Percentiles rank a stretch among this genome's conserved stretches.
Conservation (phyloP, 1,140 invertebrate species). For the Eulimnadia texana region DNA sequence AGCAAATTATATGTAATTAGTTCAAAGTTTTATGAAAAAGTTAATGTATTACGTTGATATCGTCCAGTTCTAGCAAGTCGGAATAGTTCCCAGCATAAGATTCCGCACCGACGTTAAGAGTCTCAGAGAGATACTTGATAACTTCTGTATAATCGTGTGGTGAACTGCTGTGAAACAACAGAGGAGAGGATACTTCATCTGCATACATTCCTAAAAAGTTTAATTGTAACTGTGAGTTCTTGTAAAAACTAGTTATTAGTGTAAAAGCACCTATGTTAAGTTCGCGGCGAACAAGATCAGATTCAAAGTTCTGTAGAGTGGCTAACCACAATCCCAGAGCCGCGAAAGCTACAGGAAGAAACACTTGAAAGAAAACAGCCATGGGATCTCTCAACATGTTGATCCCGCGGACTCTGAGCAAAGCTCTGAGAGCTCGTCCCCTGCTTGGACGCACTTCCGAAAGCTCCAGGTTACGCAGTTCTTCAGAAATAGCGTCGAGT, state of each 20-base stretch:
- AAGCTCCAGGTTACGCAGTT: not conserved
- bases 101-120: constrained; percentile 14
- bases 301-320: constrained; percentile 22
- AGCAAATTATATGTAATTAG: not conserved
- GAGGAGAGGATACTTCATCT: not conserved
- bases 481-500: not conserved
- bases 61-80: constrained; percentile 15
- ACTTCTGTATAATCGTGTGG: constrained; percentile 38
- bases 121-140: not conserved
- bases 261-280: not conserved
- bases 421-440: constrained; percentile 35
- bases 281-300: not conserved
- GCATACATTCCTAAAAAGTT: not conserved
- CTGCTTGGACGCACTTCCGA: constrained; percentile 16
- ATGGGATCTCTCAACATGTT: constrained; percentile 39
- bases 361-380: constrained; percentile 42
- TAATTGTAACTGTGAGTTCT: not conserved
- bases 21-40: not conserved
- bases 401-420: constrained; percentile 37
- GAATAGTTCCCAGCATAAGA: constrained; percentile 17
- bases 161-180: constrained; percentile 34
- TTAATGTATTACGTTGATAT: not conserved
- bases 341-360: constrained; percentile 44
- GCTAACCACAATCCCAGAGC: constrained; percentile 50
- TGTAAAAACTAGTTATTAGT: not conserved